Base-by-base conservation (phyloP, 2,113 vertebrate species). In the Anarrhichthys ocellatus region DNA sequence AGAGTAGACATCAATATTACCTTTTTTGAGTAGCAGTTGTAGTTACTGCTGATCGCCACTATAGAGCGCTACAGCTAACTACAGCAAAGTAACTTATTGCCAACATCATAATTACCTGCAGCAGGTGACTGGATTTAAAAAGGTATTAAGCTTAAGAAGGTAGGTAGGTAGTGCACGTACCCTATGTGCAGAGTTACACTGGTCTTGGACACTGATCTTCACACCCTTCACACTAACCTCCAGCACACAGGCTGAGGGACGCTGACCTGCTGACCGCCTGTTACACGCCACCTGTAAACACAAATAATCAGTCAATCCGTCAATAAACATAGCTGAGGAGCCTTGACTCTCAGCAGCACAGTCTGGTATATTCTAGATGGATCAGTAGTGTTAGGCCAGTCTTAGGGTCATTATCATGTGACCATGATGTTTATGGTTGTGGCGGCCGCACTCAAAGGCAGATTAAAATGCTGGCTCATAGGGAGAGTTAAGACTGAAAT, bases 201-300 rank as follows among this genome's bases (percentile, higher is more conserved):
- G 93, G 78, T 95, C 95, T 86, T 95, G 94, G 58, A 95, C 94
- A 6, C 91, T 94, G 84, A 95, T 95, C 87, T 98, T 99, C 91
- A 99, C 94, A 0, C 97, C 98, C 73, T 95, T 96, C 81, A 97
- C 93, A 20, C 95, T 98, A 90, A 99, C 96, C 84, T 99, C 97
- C 54, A 99, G 93, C 81, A 97, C 95, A 70, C 97, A 99, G 71
- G 95, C 93, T 4, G 97, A 95, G 0, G 97, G 97, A 1, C 96
- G 97, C 83, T 93, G 93, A 78, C 96, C 90, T 56, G 74, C 96
- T 93, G 56, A 95, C 94, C 0, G 96, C 95, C 93, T 94, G 94
- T 91, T 98, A 95, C 95, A 96, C 29, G 96, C 97, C 24, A 99
- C 98, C 98, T 99, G 92, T 42, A 27, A n/a, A 78, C 46, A 85